A percentile compares a stretch with the other conserved stretches of the same genome.
These are phyloP conservation scores for Lacanobia wlatinum DNA, from an alignment of 2,888 invertebrate species.

Conservation along the genomic window DNA sequence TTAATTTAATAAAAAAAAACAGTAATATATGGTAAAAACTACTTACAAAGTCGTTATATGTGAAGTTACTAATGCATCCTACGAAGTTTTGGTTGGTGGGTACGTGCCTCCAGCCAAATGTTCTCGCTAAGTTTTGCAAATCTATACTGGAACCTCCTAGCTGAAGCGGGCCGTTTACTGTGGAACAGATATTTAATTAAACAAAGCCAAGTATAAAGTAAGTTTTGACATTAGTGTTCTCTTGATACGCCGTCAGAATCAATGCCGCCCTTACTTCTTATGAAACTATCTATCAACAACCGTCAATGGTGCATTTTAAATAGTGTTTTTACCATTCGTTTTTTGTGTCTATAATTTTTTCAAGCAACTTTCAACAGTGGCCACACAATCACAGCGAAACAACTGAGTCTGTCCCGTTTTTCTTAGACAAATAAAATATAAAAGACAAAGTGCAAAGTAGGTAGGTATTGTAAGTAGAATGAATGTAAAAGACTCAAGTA, in stretches of 20 bases:
- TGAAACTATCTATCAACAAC: too few species aligned
- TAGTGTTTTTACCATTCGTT: background rate
- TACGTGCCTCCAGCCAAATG: conserved; percentile 93
- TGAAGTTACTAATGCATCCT: conserved; percentile 98
- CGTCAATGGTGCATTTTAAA: too few species aligned
- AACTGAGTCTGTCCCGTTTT: background rate
- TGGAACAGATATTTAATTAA: conserved; percentile 7
- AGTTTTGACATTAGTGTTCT: background rate
- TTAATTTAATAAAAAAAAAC: background rate
- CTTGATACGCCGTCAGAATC: background rate
- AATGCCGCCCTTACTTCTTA: too few species aligned
- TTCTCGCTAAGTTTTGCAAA: conserved; percentile 91
- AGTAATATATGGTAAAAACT: background rate
- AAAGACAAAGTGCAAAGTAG: background rate
- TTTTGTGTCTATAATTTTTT: background rate
- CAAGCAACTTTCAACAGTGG: background rate
- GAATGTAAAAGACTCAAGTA: conserved; percentile 18
- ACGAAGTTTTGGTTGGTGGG: conserved; percentile 94
- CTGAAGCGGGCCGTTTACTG: conserved; percentile 96
- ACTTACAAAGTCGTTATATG: conserved; percentile 94
- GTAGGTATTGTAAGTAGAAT: conserved; percentile 10
- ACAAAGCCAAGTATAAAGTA: background rate
- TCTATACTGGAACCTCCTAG: conserved; percentile 94
- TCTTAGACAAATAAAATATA: background rate
- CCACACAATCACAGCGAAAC: too few species aligned